Evolutionary conservation across 2,888 invertebrate species (phyloP).

Genomic region (Homarus gammarus): DNA sequence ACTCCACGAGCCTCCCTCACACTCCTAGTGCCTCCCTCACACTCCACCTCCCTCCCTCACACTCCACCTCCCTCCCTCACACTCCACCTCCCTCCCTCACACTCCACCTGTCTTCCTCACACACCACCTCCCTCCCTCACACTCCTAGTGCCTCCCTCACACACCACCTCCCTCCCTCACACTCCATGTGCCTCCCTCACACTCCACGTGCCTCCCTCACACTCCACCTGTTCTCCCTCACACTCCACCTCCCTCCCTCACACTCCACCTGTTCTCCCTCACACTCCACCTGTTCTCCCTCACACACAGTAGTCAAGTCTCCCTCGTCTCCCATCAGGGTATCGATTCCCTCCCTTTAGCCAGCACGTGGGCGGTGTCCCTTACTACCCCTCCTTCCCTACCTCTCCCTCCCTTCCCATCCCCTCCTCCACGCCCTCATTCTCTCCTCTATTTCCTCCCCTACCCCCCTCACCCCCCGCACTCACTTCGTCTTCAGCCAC

Average conservation of each 20-base stretch:
- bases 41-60: conserved; percentile 4
- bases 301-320: neutral
- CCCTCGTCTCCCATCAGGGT: neutral
- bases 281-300: neutral
- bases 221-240: neutral
- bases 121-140: neutral
- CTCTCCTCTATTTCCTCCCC: neutral
- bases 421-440: neutral
- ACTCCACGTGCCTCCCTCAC: neutral
- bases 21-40: too few species aligned
- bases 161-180: too few species aligned
- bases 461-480: neutral
- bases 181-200: neutral
- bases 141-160: conserved; percentile 6
- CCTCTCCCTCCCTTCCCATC: neutral
- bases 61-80: conserved; percentile 25
- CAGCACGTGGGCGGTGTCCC: neutral
- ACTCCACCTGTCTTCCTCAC: neutral
- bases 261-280: neutral
- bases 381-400: neutral
- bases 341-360: neutral
- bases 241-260: neutral
- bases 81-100: neutral
- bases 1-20: neutral
- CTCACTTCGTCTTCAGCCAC: neutral